These are phyloP conservation scores for Macrophya alboannulata DNA, from an alignment of 2,888 invertebrate genomes.

Conservation along the genomic window DNA sequence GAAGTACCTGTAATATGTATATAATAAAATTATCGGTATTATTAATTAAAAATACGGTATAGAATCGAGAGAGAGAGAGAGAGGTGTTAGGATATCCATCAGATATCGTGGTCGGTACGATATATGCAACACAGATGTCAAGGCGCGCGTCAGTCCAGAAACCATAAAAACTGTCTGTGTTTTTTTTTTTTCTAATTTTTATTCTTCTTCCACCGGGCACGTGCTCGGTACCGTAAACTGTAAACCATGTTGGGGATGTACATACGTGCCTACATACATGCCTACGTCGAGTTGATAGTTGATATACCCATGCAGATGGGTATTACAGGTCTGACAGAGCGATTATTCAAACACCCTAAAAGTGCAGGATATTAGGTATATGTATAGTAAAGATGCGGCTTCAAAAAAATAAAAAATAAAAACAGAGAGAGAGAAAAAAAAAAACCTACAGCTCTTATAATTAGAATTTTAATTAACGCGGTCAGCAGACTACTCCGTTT, in stretches of 20 bases:
- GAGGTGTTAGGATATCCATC: not conserved
- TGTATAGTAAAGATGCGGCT: constrained; percentile 10
- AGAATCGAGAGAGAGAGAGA: too few relatives aligned
- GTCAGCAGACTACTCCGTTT: constrained; percentile 5
- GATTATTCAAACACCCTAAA: constrained; percentile 19
- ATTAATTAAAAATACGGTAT: too few relatives aligned
- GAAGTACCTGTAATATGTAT: not conserved
- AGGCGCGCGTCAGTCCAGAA: constrained; percentile 56
- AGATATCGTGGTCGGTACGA: not conserved
- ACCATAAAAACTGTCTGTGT: constrained; percentile 52
- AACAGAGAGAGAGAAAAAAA: not conserved
- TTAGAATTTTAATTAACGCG: constrained; percentile 42
- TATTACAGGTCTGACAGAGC: constrained; percentile 18
- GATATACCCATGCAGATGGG: constrained; percentile 3
- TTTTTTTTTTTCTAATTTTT: not conserved
- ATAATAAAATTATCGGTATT: not conserved
- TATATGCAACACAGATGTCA: constrained; percentile 60
- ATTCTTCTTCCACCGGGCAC: constrained; percentile 8
- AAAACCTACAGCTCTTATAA: not conserved
- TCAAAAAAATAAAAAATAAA: not conserved
- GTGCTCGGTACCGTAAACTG: constrained; percentile 43
- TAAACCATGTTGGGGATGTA: not conserved
- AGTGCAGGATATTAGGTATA: not conserved
- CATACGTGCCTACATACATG: not conserved
- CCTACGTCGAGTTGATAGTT: not conserved